Conservation (phyloP, 2,797 vertebrate genomes). For the Catharus ustulatus region DNA sequence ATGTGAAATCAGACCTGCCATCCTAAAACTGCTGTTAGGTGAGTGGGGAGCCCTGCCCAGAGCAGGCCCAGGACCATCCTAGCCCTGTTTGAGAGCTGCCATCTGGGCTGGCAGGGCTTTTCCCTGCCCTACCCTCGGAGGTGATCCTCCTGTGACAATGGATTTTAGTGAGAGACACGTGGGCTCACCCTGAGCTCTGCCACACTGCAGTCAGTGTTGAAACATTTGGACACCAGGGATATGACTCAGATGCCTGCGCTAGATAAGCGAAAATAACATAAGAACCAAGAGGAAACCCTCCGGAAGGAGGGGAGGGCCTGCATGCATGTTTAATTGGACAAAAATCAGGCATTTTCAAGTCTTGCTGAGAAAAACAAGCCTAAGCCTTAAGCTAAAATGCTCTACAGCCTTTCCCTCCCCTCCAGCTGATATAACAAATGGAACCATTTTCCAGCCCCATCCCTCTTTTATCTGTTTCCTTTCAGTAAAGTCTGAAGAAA, state of each 20-base stretch:
- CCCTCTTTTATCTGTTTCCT: slow-evolving; percentile 32
- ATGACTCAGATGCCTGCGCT: not conserved
- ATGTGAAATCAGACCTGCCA: not conserved
- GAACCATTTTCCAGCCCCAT: not conserved
- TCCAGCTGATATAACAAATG: slow-evolving; percentile 22
- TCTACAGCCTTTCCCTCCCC: not conserved
- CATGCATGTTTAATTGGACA: not conserved
- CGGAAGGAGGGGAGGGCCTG: not conserved
- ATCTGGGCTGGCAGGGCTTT: accelerated
- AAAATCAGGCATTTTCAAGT: not conserved
- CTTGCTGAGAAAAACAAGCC: not conserved
- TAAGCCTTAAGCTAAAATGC: not conserved
- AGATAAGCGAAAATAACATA: slow-evolving; percentile 6
- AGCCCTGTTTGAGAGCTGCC: not conserved
- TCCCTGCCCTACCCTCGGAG: accelerated
- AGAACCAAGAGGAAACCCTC: not conserved
- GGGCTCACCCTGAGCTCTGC: not conserved
- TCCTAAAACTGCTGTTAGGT: not conserved
- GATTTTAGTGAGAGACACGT: not conserved
- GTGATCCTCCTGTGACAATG: not conserved
- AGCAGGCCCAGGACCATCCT: not conserved
- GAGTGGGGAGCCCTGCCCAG: not conserved
- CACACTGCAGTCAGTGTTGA: not conserved
- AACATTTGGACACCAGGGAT: not conserved
- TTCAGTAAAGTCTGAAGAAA: slow-evolving; percentile 25